Conservation (phyloP, 2,888 invertebrate species). For the Philaethria dido region DNA sequence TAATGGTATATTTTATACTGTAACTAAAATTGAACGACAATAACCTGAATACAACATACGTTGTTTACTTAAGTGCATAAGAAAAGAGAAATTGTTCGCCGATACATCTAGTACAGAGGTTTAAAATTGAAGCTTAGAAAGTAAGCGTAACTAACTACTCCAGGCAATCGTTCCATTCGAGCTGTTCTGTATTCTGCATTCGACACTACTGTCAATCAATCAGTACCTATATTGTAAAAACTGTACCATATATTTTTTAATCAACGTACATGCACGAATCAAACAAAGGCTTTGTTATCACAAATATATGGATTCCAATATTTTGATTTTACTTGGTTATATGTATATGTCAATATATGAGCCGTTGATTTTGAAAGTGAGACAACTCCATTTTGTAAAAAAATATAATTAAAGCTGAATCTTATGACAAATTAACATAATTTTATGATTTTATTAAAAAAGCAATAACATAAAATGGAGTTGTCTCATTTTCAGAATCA, state of each 20-base stretch:
- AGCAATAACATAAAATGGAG: too few relatives aligned
- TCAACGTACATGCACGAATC: constrained; percentile 9
- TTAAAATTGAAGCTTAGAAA: constrained; percentile 28
- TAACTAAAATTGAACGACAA: neutral
- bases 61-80: constrained; percentile 2
- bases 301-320: neutral
- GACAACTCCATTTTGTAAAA: too few relatives aligned
- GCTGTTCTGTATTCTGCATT: constrained; percentile 20
- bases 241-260: constrained; percentile 17
- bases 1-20: neutral
- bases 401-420: too few relatives aligned
- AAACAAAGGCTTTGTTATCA: neutral
- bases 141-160: constrained; percentile 21
- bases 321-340: neutral
- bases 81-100: constrained; percentile 6
- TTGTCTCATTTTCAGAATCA: too few relatives aligned
- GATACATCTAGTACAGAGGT: neutral
- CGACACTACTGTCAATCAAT: constrained; percentile 26
- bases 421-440: too few relatives aligned
- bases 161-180: constrained; percentile 15
- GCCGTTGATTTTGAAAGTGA: too few relatives aligned
- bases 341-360: neutral
- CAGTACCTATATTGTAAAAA: constrained; percentile 15
- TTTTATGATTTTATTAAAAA: too few relatives aligned
- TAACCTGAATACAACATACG: neutral